Evolutionary conservation across 2,888 invertebrate species (phyloP).

Genomic region (Margaritifera margaritifera): DNA sequence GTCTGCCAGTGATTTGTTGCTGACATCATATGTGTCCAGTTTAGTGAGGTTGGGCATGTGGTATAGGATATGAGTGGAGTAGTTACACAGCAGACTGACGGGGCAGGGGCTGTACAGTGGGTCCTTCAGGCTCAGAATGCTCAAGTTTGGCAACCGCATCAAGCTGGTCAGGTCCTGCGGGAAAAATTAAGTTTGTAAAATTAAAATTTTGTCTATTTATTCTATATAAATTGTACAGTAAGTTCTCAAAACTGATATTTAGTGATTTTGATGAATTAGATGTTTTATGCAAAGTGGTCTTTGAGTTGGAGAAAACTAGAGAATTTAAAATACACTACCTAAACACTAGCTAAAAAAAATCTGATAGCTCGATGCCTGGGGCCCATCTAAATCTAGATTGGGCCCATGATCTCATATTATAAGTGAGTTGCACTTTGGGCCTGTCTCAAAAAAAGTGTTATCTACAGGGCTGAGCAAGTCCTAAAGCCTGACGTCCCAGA

Average conservation of each 20-base stretch:
- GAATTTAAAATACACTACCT: too few relatives aligned
- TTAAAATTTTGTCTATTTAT: background rate
- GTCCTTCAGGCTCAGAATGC: slow-evolving; percentile 67
- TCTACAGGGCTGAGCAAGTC: too few relatives aligned
- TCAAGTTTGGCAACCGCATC: slow-evolving; percentile 57
- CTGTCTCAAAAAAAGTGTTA: too few relatives aligned
- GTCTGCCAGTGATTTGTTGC: slow-evolving; percentile 63
- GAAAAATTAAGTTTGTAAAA: background rate
- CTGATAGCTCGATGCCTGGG: too few relatives aligned
- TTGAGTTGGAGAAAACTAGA: too few relatives aligned
- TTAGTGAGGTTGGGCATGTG: slow-evolving; percentile 67
- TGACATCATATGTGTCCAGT: slow-evolving; percentile 69
- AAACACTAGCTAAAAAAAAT: too few relatives aligned
- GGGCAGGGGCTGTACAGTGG: slow-evolving; percentile 67
- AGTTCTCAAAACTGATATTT: background rate
- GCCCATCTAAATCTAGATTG: too few relatives aligned
- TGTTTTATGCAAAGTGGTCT: background rate
- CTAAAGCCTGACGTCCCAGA: too few relatives aligned
- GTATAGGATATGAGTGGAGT: slow-evolving; percentile 70
- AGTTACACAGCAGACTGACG: slow-evolving; percentile 70
- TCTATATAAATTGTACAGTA: background rate
- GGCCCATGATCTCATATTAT: too few relatives aligned
- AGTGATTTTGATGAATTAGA: background rate
- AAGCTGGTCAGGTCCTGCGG: slow-evolving; percentile 69
- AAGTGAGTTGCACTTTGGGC: too few relatives aligned